Evolutionary conservation across 1,140 invertebrate species (phyloP).

Genomic region (Drosophila ironensis): DNA sequence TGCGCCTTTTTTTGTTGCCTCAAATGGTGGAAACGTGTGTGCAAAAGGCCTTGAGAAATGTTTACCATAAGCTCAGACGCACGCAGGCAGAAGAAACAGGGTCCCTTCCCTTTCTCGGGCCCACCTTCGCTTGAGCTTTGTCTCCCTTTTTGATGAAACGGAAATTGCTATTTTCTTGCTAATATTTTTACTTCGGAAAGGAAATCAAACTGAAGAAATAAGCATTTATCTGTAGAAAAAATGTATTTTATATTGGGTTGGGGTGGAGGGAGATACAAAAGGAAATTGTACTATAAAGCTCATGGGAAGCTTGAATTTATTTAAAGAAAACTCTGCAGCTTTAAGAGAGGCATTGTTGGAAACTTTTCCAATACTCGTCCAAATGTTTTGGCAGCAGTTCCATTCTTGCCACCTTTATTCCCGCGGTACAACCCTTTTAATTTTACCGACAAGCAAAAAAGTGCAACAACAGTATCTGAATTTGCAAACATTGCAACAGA

Average conservation of each 20-base stretch:
- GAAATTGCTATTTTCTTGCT: constrained; percentile 61
- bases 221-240: constrained; percentile 31
- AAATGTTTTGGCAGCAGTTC: too few relatives aligned
- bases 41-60: constrained; percentile 46
- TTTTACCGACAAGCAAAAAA: not conserved
- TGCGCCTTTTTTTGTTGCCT: not conserved
- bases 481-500: constrained; percentile 1
- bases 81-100: constrained; percentile 1
- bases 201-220: constrained; percentile 68
- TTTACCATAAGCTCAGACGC: constrained; percentile 21
- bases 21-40: constrained; percentile 8
- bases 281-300: constrained; percentile 1
- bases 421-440: not conserved
- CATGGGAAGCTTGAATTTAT: not conserved
- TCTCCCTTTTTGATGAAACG: constrained; percentile 48
- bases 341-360: not conserved
- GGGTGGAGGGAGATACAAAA: not conserved
- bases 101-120: not conserved
- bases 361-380: not conserved
- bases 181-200: constrained; percentile 59
- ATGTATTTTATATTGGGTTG: not conserved
- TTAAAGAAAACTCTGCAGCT: not conserved
- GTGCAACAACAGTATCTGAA: not conserved
- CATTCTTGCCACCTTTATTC: too few relatives aligned
- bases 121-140: not conserved